phyloP scores from a whole-genome alignment of 1,140 invertebrate genomes.

The Drosophila triauraria region DNA sequence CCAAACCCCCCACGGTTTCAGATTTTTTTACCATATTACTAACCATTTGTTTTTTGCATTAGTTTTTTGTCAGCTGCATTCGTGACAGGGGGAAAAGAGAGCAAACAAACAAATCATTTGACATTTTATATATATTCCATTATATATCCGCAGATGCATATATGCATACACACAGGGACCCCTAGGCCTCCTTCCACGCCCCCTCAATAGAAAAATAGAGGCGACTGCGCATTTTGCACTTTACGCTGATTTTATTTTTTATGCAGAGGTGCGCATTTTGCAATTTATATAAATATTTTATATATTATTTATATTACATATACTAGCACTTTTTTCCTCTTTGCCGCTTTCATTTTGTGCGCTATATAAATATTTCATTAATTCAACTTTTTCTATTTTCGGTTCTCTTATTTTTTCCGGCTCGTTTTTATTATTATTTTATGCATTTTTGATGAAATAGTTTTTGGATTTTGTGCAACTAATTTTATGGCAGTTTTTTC shows the following conservation, averaged over 20 bases:
- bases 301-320: conserved; percentile 81
- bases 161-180: conserved; percentile 31
- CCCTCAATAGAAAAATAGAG: conserved; percentile 76
- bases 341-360: conserved; percentile 53
- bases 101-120: conserved; percentile 62
- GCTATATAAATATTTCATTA: conserved; percentile 79
- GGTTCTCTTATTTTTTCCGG: conserved; percentile 22
- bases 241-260: conserved; percentile 64
- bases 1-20: conserved; percentile 1
- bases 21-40: conserved; percentile 72
- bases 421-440: conserved; percentile 63
- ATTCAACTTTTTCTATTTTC: conserved; percentile 71
- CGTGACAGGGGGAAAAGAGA: conserved; percentile 15
- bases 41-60: conserved; percentile 79
- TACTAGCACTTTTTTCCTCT: conserved; percentile 46
- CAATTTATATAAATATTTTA: conserved; percentile 84
- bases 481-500: conserved; percentile 60
- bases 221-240: conserved; percentile 75
- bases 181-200: conserved; percentile 15
- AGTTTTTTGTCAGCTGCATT: conserved; percentile 59
- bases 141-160: conserved; percentile 48
- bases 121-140: conserved; percentile 72
- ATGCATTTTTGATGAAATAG: conserved; percentile 81
- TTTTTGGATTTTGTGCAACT: conserved; percentile 74
- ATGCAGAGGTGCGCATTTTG: conserved; percentile 67